Percentiles rank a stretch among this genome's conserved stretches.
phyloP scores from a whole-genome alignment of 2,888 invertebrate species.

The Leucania comma region DNA sequence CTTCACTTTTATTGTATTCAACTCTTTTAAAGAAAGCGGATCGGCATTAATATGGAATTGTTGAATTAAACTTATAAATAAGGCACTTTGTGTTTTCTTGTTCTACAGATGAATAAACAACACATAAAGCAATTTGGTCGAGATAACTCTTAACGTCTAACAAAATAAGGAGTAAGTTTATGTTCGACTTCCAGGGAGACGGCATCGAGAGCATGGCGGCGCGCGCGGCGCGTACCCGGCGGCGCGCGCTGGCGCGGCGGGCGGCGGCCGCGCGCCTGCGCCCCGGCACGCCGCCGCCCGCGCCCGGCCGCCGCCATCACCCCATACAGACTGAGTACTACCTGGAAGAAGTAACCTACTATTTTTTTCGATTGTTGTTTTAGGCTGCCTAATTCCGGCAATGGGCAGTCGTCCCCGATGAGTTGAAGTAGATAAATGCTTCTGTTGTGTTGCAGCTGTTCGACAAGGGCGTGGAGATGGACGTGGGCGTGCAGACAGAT shows the following conservation, averaged over 20 bases:
- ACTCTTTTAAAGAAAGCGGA: neutral
- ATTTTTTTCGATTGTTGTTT: neutral
- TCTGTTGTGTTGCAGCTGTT: constrained; percentile 86
- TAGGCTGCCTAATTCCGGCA: neutral
- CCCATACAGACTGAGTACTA: constrained; percentile 97
- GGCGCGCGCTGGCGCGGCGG: constrained; percentile 93
- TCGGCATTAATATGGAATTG: neutral
- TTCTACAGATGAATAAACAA: neutral
- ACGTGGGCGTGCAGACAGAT: constrained; percentile 96
- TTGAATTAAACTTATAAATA: neutral
- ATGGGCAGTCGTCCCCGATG: neutral
- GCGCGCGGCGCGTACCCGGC: constrained; percentile 89
- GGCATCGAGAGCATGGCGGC: constrained; percentile 84
- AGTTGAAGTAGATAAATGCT: constrained; percentile 1
- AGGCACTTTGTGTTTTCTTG: neutral
- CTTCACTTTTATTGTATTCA: neutral
- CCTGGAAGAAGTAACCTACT: constrained; percentile 93
- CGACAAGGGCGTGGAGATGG: constrained; percentile 94
- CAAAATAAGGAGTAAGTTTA: neutral
- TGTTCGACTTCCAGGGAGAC: constrained; percentile 79
- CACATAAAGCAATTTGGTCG: too few species aligned
- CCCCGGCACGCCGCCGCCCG: constrained; percentile 94
- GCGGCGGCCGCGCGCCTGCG: constrained; percentile 93
- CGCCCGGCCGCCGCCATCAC: constrained; percentile 96
- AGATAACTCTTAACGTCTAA: too few species aligned